A percentile compares a stretch with the other conserved stretches of the same genome.
These are phyloP conservation scores for Lucifuga dentata DNA, from an alignment of 2,113 vertebrate species.

Conservation along the genomic window DNA sequence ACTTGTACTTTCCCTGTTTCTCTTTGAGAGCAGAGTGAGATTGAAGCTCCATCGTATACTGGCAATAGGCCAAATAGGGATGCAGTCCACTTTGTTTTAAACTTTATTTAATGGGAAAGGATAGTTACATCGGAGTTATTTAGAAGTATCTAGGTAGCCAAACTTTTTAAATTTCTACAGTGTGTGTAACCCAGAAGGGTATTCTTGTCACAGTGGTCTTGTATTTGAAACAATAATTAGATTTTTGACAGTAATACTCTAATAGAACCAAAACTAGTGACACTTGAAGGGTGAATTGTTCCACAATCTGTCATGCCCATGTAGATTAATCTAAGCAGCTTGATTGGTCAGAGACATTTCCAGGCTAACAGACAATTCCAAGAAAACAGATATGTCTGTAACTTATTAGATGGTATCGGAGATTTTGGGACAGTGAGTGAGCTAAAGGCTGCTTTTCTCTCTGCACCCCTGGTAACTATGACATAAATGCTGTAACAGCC, in stretches of 20 bases:
- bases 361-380: background rate
- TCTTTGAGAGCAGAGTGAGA: constrained; percentile 9
- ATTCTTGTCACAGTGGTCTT: too few relatives aligned
- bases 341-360: background rate
- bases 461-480: constrained; percentile 33
- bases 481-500: constrained; percentile 44
- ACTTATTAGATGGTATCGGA: constrained; percentile 26
- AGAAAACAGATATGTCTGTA: background rate
- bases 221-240: too few relatives aligned
- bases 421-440: constrained; percentile 12
- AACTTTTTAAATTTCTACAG: too few relatives aligned
- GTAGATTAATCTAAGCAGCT: background rate
- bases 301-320: background rate
- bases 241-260: too few relatives aligned
- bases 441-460: constrained; percentile 26
- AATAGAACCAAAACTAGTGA: too few relatives aligned
- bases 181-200: too few relatives aligned
- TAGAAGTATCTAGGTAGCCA: too few relatives aligned
- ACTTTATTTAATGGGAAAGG: too few relatives aligned
- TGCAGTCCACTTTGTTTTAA: background rate
- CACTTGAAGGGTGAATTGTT: too few relatives aligned
- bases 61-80: constrained; percentile 18
- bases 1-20: constrained; percentile 2
- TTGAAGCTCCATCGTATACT: constrained; percentile 14
- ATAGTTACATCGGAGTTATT: too few relatives aligned